These are phyloP conservation scores for Laupala kohalensis DNA, from an alignment of 1,140 invertebrate genomes.

Conservation along the genomic window DNA sequence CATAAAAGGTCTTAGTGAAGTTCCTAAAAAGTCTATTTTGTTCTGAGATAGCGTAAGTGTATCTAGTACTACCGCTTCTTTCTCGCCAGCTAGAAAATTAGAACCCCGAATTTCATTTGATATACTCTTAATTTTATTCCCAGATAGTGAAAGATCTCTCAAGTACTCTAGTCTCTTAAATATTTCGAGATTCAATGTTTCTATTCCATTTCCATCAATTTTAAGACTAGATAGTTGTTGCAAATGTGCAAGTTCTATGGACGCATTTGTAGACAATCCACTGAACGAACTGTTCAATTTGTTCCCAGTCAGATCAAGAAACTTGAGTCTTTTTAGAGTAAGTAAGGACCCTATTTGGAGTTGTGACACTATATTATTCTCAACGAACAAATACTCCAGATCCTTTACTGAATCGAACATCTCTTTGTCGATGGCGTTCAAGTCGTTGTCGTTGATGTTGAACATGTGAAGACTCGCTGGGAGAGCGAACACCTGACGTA, in stretches of 20 bases:
- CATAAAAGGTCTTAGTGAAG: background rate
- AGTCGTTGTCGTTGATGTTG: background rate
- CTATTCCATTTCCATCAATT: background rate
- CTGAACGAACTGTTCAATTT: background rate
- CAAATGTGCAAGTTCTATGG: background rate
- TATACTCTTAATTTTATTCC: background rate
- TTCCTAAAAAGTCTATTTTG: background rate
- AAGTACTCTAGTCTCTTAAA: background rate
- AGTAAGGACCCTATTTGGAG: background rate
- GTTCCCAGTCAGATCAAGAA: background rate
- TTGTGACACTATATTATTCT: background rate
- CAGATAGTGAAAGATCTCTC: background rate
- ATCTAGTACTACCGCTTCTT: background rate
- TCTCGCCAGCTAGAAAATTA: background rate
- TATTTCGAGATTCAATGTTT: background rate
- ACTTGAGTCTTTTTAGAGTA: background rate
- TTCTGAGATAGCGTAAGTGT: background rate
- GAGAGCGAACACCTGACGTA: background rate
- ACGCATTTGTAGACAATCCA: background rate
- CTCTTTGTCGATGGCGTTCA: background rate
- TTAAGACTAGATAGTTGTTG: background rate
- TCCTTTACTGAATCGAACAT: background rate
- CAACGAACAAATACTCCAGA: background rate
- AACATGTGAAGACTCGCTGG: background rate
- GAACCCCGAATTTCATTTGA: background rate